Evolutionary conservation across 2,797 vertebrate genomes (phyloP).

Genomic region (Anas flavirostris): DNA sequence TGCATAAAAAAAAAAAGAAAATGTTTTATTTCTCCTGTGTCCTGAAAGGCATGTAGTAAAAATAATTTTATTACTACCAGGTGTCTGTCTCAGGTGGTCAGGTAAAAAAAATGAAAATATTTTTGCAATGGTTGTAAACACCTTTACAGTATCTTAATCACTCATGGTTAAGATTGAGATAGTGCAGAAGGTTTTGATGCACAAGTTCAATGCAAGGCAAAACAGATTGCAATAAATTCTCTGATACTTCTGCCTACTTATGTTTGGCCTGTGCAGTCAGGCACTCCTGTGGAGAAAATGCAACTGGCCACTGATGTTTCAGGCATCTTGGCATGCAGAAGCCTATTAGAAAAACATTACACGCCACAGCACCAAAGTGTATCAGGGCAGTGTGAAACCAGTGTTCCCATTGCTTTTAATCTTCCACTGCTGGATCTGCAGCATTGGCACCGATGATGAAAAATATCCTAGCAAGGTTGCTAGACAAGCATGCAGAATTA

Average conservation of each 20-base stretch:
- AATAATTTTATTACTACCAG: slow-evolving; percentile 36
- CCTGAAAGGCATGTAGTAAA: slow-evolving; percentile 37
- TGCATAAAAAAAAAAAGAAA: neutral
- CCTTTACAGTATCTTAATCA: slow-evolving; percentile 56
- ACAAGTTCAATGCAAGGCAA: neutral
- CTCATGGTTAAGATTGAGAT: neutral
- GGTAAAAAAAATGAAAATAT: slow-evolving; percentile 63
- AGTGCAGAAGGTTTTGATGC: neutral
- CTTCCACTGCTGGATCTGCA: neutral
- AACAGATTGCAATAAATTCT: neutral
- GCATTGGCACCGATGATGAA: neutral
- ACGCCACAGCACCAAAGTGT: neutral
- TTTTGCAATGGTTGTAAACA: slow-evolving; percentile 67
- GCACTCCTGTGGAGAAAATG: neutral
- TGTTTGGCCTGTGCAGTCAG: neutral
- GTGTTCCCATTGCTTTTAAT: neutral
- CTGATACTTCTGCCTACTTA: neutral
- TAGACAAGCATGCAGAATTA: neutral
- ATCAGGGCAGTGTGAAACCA: neutral
- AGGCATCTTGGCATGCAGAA: neutral
- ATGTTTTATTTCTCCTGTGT: slow-evolving; percentile 8
- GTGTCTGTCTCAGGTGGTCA: slow-evolving; percentile 29
- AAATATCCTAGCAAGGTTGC: neutral
- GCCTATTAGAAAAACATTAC: neutral
- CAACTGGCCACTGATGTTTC: neutral